Base-by-base conservation (phyloP, 2,797 vertebrate species). In the Phrynocephalus guinanensis region DNA sequence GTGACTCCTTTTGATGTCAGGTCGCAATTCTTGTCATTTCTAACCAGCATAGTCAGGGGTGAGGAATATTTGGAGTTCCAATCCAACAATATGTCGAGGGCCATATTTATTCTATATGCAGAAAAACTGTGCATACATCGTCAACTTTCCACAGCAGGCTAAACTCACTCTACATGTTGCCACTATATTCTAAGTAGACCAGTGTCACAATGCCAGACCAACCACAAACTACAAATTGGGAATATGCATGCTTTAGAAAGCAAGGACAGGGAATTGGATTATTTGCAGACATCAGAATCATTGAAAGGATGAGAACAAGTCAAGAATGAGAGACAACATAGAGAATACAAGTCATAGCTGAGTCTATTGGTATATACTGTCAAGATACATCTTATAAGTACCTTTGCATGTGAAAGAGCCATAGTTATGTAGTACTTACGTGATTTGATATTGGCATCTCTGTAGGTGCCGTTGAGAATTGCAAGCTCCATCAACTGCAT, bases 401-500 rank as follows among this genome's bases (percentile, higher is more conserved):
- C 30, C 70, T 28, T 79, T 20, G 1, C 0, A 52, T 73, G 84
- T 79, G 63, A 72, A 87, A 83, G 75, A 77, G 81, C 52, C 18
- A 3, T 84, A 82, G 60, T 90, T 82, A 63, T 79, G 66, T 95
- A 94, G 92, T 95, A 93, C 98, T 99, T 99, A 99, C 99, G 97
- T 96, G 98, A 99, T 98, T 99, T 99, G 96, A 99, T 97, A 97
- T 99, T 99, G 97, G 98, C 98, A 87, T 99, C 99, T 97, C 99
- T 97, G 97, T 99, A 99, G 89, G 99, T 99, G 96, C 99, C 99
- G 50, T 99, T 99, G 95, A 99, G 97, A 95, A 99, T 99, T 89
- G 99, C 99, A 90, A 99, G 97, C 96, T 99, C 99, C 99, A 99
- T 99, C 96, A 99, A 96, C 96, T 99, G 99, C 98, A 99, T 99